Base-by-base conservation (phyloP, 2,888 invertebrate genomes). In the Clivina fossor region DNA sequence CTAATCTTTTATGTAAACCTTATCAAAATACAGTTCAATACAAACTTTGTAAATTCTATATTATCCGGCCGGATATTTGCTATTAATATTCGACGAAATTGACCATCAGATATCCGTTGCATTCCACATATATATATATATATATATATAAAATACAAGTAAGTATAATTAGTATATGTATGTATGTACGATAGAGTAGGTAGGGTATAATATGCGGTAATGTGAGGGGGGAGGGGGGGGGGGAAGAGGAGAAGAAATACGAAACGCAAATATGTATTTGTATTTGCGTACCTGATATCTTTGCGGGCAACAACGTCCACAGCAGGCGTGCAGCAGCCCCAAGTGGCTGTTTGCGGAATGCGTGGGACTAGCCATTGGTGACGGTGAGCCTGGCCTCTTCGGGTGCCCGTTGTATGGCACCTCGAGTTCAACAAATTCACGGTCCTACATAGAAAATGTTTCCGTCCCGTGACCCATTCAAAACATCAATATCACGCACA, bases 401-500 rank as follows among this genome's bases (percentile, higher is more conserved):
- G 90, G 92, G 64, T 92, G 92, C 13, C 94, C 94, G 75, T 95
- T 96, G 78, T 84, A 94, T 16, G 94, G 91, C 69, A 90, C 88
- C 73, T 96, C 96, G 80, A 95, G 83, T 78, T 96, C 96, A 64
- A 95, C 91, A 78, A 96, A 96, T 77, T 96, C 95, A 55, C 96
- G 89, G 76, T 97, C 95, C 93, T 93, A 81, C 35, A 70, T n/a
- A n/a, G n/a, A n/a, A n/a, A n/a, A n/a, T n/a, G n/a, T n/a, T n/a
- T n/a, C n/a, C n/a, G n/a, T n/a, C n/a, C n/a, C n/a, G n/a, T n/a
- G n/a, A n/a, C n/a, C n/a, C n/a, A n/a, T n/a, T n/a, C n/a, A n/a
- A n/a, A n/a, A n/a, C n/a, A n/a, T n/a, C n/a, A n/a, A n/a, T n/a
- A n/a, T n/a, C n/a, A n/a, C n/a, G n/a, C n/a, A n/a, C n/a, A n/a